Conservation (phyloP, 2,113 vertebrate species). For the Desmodus rotundus region DNA sequence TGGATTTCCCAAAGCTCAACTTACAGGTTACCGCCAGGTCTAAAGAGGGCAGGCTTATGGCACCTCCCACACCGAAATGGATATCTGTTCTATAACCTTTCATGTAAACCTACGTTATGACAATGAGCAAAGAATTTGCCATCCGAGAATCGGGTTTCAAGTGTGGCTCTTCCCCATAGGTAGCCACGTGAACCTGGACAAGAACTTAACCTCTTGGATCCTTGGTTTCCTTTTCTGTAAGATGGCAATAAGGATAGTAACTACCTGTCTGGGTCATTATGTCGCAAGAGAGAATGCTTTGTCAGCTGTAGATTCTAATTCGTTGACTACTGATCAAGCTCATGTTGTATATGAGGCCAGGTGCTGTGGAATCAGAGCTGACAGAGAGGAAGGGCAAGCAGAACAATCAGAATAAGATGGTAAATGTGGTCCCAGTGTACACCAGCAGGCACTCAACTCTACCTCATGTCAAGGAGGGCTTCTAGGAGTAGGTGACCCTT, state of each 20-base stretch:
- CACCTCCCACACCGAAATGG: not conserved
- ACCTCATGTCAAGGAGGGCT: not conserved
- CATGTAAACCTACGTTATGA: not conserved
- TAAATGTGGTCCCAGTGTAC: not conserved
- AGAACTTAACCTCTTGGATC: not conserved
- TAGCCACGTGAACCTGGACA: not conserved
- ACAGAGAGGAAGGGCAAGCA: not conserved
- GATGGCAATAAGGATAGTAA: not conserved
- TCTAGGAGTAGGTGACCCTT: not conserved
- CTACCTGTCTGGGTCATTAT: not conserved
- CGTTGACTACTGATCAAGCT: not conserved
- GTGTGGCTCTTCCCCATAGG: not conserved
- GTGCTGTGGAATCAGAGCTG: not conserved
- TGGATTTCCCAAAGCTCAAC: not conserved
- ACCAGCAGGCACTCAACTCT: not conserved
- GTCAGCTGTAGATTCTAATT: conserved; percentile 17
- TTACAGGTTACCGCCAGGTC: not conserved
- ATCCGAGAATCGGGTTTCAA: not conserved
- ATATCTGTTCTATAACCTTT: not conserved
- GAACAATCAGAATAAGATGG: not conserved
- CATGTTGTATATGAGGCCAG: not conserved
- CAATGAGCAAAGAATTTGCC: not conserved
- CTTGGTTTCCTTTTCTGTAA: not conserved
- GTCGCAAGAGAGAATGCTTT: not conserved
- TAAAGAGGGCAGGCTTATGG: not conserved